Conservation (phyloP, 2,888 invertebrate species). For the Lithosia quadra region DNA sequence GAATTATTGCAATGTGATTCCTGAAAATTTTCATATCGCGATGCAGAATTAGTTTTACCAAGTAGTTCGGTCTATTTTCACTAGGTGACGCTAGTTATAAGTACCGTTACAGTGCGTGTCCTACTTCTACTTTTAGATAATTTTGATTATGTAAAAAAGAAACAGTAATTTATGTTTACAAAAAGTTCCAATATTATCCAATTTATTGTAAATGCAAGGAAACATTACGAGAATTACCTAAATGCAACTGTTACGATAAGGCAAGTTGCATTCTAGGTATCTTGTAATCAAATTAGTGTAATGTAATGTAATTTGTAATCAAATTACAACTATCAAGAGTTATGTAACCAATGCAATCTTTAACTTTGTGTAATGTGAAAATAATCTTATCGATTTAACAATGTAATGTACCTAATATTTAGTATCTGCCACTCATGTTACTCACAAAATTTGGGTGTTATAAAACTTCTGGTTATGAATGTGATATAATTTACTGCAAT, state of each 20-base stretch:
- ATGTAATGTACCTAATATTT: too few species aligned
- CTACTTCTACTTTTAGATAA: neutral
- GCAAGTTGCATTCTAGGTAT: slow-evolving; percentile 56
- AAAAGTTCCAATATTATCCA: neutral
- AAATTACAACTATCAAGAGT: slow-evolving; percentile 36
- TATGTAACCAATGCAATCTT: slow-evolving; percentile 22
- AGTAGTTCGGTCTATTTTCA: neutral
- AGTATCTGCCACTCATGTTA: too few species aligned
- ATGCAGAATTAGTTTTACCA: neutral
- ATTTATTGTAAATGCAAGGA: neutral
- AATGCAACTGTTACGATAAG: neutral
- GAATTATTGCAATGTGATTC: too few species aligned
- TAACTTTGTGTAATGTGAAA: slow-evolving; percentile 21
- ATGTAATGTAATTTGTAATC: slow-evolving; percentile 39
- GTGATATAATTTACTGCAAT: too few species aligned
- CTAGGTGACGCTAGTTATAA: neutral
- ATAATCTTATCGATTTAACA: slow-evolving; percentile 32
- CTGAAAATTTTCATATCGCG: neutral
- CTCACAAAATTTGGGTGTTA: too few species aligned
- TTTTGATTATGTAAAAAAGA: too few species aligned
- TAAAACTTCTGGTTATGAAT: too few species aligned
- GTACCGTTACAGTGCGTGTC: neutral
- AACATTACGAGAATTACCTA: neutral
- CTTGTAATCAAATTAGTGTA: slow-evolving; percentile 61
- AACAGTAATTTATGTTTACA: neutral